Evolutionary conservation across 2,113 vertebrate species (phyloP).

Genomic region (Microcebus griseorufus): DNA sequence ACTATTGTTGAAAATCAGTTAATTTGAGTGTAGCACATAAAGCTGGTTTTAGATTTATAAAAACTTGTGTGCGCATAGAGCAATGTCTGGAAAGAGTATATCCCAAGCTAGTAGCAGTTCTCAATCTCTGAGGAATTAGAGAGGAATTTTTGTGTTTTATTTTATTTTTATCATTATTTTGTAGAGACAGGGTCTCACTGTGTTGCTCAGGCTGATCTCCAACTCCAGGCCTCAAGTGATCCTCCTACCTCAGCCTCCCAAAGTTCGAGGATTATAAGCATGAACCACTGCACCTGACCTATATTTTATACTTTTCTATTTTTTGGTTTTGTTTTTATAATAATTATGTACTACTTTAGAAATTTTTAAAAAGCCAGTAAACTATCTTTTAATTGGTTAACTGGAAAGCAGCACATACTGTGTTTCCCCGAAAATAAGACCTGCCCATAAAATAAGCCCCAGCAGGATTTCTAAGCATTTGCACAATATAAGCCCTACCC

Average conservation of each 20-base stretch:
- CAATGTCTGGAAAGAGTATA: background rate
- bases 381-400: background rate
- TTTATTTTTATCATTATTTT: background rate
- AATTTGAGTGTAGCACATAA: background rate
- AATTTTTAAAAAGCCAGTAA: background rate
- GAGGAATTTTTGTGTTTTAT: background rate
- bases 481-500: too few species aligned
- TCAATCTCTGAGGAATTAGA: background rate
- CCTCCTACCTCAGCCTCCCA: too few species aligned
- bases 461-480: too few species aligned
- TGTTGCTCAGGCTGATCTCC: too few species aligned
- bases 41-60: background rate
- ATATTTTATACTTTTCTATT: background rate
- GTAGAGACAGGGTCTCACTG: too few species aligned
- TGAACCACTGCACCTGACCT: too few species aligned
- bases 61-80: background rate
- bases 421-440: too few species aligned
- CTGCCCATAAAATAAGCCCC: too few species aligned
- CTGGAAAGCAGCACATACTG: background rate
- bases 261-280: too few species aligned
- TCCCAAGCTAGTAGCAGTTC: background rate
- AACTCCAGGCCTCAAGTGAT: too few species aligned
- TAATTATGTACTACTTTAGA: background rate
- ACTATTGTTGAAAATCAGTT: background rate
- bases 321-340: conserved; percentile 35